Percentiles rank a stretch among this genome's conserved stretches.
Evolutionary conservation across 1,140 invertebrate genomes (phyloP).

Genomic region (Papilio dardanus): DNA sequence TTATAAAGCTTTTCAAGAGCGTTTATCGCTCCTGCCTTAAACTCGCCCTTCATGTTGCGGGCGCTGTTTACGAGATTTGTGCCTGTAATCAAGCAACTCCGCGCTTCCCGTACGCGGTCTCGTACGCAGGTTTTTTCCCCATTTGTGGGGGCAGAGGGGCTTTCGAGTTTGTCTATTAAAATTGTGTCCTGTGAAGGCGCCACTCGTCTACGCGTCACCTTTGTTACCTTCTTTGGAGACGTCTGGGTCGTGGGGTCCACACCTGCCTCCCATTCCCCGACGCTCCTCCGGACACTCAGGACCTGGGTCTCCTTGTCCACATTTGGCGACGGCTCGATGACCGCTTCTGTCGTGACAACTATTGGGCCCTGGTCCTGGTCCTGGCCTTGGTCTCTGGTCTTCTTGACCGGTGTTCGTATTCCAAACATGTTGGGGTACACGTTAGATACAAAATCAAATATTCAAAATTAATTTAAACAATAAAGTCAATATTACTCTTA

Average conservation of each 20-base stretch:
- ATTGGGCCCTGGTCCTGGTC: not conserved
- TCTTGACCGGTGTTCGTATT: not conserved
- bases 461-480: too few species aligned
- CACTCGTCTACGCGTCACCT: not conserved
- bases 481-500: too few species aligned
- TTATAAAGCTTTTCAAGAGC: not conserved
- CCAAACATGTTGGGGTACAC: not conserved
- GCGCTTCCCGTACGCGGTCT: not conserved
- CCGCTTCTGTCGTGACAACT: not conserved
- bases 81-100: not conserved
- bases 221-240: not conserved
- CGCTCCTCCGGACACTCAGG: not conserved
- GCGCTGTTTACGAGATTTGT: not conserved
- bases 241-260: not conserved
- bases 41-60: not conserved
- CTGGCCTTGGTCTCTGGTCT: not conserved
- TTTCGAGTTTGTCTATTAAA: too few species aligned
- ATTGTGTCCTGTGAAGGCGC: too few species aligned
- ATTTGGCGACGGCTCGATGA: not conserved
- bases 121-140: not conserved
- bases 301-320: not conserved
- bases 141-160: not conserved
- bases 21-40: not conserved
- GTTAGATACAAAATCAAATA: too few species aligned
- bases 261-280: not conserved